Percentiles rank a stretch among this genome's conserved stretches.
Conservation (phyloP, 2,797 vertebrate genomes). For the Pipistrellus nathusii region DNA sequence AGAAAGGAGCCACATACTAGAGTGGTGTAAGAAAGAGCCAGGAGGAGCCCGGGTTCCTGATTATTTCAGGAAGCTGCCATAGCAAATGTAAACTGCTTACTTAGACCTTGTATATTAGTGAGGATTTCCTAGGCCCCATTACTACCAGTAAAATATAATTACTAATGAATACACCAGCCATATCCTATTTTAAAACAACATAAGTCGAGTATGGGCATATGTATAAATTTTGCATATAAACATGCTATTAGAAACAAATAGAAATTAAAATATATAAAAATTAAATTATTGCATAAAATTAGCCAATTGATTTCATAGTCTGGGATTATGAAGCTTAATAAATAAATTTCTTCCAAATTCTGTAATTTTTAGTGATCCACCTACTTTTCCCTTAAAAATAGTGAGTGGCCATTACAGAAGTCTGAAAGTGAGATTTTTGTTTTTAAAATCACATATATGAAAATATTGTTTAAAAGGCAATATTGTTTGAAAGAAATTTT, state of each 20-base stretch:
- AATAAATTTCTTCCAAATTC: background rate
- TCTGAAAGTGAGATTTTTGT: background rate
- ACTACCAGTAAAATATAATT: background rate
- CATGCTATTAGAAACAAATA: background rate
- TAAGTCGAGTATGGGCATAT: background rate
- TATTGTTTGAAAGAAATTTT: background rate
- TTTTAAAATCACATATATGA: conserved; percentile 25
- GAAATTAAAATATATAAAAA: background rate
- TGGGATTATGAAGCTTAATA: background rate
- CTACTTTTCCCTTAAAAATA: background rate
- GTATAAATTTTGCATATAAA: background rate
- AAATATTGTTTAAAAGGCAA: background rate
- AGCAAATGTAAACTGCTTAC: background rate
- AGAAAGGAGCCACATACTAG: background rate
- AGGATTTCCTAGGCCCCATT: background rate
- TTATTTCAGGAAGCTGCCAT: background rate
- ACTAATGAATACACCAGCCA: background rate
- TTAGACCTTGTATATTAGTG: background rate
- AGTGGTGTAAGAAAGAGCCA: background rate
- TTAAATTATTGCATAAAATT: background rate
- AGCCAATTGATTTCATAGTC: background rate
- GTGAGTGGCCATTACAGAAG: background rate
- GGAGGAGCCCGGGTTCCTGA: background rate
- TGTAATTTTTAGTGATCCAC: background rate
- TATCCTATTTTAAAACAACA: background rate